A percentile compares a stretch with the other conserved stretches of the same genome.
phyloP scores from a whole-genome alignment of 1,140 invertebrate species.

The Drosophila pectinifera region DNA sequence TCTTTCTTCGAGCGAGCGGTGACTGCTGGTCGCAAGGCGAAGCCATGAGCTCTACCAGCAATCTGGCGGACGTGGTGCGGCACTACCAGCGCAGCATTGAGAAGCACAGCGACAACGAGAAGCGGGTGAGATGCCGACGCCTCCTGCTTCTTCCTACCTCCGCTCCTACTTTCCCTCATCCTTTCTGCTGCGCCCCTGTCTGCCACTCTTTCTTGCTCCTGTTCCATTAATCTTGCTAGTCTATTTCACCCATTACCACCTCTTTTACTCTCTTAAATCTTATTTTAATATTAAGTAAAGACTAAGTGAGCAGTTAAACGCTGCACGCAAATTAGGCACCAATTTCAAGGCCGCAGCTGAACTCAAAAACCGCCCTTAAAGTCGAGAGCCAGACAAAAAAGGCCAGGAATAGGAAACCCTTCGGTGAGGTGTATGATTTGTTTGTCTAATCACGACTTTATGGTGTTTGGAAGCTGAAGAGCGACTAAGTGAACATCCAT shows the following conservation, averaged over 20 bases:
- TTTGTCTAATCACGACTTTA: slow-evolving; percentile 1
- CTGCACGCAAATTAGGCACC: not conserved
- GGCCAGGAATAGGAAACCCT: not conserved
- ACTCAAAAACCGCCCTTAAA: slow-evolving; percentile 6
- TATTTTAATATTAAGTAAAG: not conserved
- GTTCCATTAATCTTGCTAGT: not conserved
- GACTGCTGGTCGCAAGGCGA: slow-evolving; percentile 9
- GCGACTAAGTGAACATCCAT: not conserved
- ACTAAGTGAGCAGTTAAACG: not conserved
- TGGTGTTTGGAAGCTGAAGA: too few relatives aligned
- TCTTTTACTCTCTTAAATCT: not conserved
- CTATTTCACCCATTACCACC: not conserved
- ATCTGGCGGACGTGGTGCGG: slow-evolving; percentile 79
- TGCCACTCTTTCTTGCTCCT: not conserved
- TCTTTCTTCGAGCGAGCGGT: slow-evolving; percentile 12
- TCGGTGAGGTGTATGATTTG: not conserved
- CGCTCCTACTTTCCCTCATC: not conserved
- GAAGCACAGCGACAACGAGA: slow-evolving; percentile 87
- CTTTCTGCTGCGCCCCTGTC: not conserved
- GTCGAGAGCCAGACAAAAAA: slow-evolving; percentile 1
- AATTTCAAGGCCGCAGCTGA: not conserved
- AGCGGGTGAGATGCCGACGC: slow-evolving; percentile 86
- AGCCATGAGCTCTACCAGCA: slow-evolving; percentile 71
- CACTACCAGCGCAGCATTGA: slow-evolving; percentile 89
- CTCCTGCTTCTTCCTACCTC: not conserved